Base-by-base conservation (phyloP, 2,888 invertebrate genomes). In the Cantharis rufa region DNA sequence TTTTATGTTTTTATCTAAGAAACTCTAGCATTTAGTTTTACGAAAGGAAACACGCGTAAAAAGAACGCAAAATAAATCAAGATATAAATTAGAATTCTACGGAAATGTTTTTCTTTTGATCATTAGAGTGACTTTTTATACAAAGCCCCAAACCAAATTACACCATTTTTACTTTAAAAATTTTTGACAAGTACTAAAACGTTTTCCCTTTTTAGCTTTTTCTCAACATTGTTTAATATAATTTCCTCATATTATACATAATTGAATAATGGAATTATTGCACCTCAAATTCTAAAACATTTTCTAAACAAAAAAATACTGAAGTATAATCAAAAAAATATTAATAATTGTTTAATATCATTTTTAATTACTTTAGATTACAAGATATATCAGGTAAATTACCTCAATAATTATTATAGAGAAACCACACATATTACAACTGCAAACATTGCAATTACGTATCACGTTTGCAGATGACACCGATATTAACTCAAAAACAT, bases 1-100 rank as follows among this genome's bases (percentile, higher is more conserved):
- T 27, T 71, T 71, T 71, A 11, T 63, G 62, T 71, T 71, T 71
- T 63, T 63, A 24, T 24, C 18, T n/a, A n/a, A 66, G 21, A 66
- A 64, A 24, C 66, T 21, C 18, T 13, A 24, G 66, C 63, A 18
- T 66, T 66, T 24, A 63, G 15, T 27, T 71, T 71, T 16, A 28
- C 70, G 28, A n/a, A 48, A 71, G 28, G 28, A 63, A 28, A 71
- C 62, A 16, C 28, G 16, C 28, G 63, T 24, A 71, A 28, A 71
- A 24, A 27, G 71, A 71, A 71, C 27, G 32, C 48, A 63, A 62
- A 71, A 63, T 63, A 71, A 62, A 63, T 63, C 63, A n/a, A 27
- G 69, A 70, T 62, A 71, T 71, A 71, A 71, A 71, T 71, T 71
- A 71, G 71, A 62, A 63, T 71, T 63, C 24, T 27, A 63, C 27